Evolutionary conservation across 2,888 invertebrate genomes (phyloP).

Genomic region (Pecten maximus): DNA sequence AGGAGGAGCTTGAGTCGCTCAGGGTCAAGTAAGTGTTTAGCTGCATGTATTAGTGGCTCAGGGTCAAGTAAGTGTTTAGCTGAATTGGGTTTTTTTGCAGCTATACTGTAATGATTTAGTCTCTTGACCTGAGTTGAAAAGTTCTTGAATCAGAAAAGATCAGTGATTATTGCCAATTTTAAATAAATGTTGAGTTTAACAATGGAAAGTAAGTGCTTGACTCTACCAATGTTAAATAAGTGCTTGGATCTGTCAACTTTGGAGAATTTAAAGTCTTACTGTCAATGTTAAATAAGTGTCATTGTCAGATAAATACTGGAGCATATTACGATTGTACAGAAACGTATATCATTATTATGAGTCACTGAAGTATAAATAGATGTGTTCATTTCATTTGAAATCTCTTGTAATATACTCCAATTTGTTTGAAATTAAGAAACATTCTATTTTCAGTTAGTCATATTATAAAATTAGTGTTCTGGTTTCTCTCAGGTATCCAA

Average conservation of each 20-base stretch:
- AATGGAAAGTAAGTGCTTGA: background rate
- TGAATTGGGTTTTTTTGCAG: too few species aligned
- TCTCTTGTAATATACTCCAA: too few species aligned
- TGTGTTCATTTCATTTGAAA: too few species aligned
- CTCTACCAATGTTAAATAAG: background rate
- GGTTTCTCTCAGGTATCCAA: slow-evolving; percentile 56
- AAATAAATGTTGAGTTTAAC: too few species aligned
- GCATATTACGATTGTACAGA: background rate
- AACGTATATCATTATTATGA: too few species aligned
- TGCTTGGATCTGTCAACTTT: background rate
- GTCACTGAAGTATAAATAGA: too few species aligned
- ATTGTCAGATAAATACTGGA: background rate
- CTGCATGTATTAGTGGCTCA: background rate
- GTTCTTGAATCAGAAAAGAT: too few species aligned
- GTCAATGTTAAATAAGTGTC: background rate
- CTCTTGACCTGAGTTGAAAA: too few species aligned
- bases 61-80: background rate
- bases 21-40: slow-evolving; percentile 57
- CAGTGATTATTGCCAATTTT: too few species aligned
- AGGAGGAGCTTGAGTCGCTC: slow-evolving; percentile 62
- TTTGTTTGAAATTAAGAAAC: too few species aligned
- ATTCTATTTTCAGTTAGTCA: background rate
- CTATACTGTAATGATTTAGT: too few species aligned
- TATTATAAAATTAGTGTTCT: background rate
- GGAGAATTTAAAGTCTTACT: too few species aligned